These are phyloP conservation scores for Corythornis vintsioides DNA, from an alignment of 2,113 vertebrate species.

Conservation along the genomic window DNA sequence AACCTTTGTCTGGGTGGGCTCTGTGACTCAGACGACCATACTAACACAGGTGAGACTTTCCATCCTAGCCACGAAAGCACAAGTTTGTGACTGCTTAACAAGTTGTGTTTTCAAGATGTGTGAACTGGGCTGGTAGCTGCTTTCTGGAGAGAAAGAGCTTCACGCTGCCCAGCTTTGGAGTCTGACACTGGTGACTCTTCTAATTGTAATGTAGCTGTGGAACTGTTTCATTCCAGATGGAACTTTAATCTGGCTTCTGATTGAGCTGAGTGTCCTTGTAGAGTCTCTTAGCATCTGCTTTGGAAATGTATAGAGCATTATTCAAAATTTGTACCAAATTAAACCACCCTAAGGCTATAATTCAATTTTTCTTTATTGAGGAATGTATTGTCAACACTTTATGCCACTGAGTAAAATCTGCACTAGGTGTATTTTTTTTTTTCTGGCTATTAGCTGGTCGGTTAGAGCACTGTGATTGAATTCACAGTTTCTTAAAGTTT, in stretches of 20 bases:
- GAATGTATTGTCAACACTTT: slow-evolving; percentile 73
- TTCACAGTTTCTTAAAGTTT: slow-evolving; percentile 37
- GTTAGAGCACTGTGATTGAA: slow-evolving; percentile 44
- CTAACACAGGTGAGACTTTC: not conserved
- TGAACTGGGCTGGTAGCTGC: not conserved
- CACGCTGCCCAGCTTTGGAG: slow-evolving; percentile 27
- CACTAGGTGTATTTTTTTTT: slow-evolving; percentile 34
- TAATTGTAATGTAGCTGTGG: slow-evolving; percentile 76
- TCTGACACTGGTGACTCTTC: slow-evolving; percentile 72
- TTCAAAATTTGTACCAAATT: slow-evolving; percentile 83
- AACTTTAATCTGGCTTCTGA: slow-evolving; percentile 82
- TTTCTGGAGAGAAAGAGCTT: slow-evolving; percentile 39
- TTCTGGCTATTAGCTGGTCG: slow-evolving; percentile 42
- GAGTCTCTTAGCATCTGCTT: slow-evolving; percentile 83
- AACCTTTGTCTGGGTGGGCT: not conserved
- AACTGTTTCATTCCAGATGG: slow-evolving; percentile 77
- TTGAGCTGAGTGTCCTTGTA: slow-evolving; percentile 78
- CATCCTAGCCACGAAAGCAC: not conserved
- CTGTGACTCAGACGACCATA: not conserved
- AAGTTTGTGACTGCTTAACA: not conserved
- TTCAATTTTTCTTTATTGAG: slow-evolving; percentile 79
- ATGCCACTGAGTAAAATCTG: slow-evolving; percentile 65
- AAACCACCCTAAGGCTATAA: slow-evolving; percentile 77
- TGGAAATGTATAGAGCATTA: slow-evolving; percentile 80
- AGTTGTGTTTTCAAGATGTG: not conserved